Base-by-base conservation (phyloP, 2,113 vertebrate species). In the Prochilodus magdalenae region DNA sequence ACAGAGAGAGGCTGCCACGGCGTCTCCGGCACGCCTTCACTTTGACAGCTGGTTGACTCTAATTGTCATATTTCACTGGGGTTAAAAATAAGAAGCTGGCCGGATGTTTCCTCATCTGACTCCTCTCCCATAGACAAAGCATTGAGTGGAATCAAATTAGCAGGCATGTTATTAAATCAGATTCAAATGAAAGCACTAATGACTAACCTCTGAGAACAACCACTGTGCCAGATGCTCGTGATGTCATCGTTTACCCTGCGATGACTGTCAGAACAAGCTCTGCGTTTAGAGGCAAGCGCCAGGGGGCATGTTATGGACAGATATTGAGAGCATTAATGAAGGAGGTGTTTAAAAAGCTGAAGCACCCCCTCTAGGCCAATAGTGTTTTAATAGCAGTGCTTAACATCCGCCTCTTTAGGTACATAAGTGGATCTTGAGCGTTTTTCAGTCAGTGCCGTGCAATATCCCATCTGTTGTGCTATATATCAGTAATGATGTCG, bases 81-180 rank as follows among this genome's bases (percentile, higher is more conserved):
- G 89, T 88, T 93, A 90, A 91, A 94, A 93, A 91, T 90, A 91
- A 88, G 82, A 87, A 80, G 83, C 85, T 88, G 88, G 84, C 90
- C 86, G 88, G 90, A 92, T 92, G 89, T 92, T 81, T 89, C 81
- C 88, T 92, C 88, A 53, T 89, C 81, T 84, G 84, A 87, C 78
- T 89, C 85, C 87, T 89, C 88, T 90, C 86, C 84, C 87, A 86
- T 90, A 89, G 88, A 92, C 73, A 79, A 91, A 88, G 81, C 89
- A 89, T 75, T 91, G 90, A 91, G 89, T 91, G 88, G 89, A 89
- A 90, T 92, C 87, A 81, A 89, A 91, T 94, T 92, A 92, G 91
- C 92, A 90, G 89, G 91, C 90, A 86, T 83, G 88, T 92, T 84
- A 88, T 88, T 92, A 89, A 90, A 94, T 93, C 90, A 93, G 88